Percentiles rank a stretch among this genome's conserved stretches.
Conservation (phyloP, 2,888 invertebrate genomes). For the Drosophila leonis region DNA sequence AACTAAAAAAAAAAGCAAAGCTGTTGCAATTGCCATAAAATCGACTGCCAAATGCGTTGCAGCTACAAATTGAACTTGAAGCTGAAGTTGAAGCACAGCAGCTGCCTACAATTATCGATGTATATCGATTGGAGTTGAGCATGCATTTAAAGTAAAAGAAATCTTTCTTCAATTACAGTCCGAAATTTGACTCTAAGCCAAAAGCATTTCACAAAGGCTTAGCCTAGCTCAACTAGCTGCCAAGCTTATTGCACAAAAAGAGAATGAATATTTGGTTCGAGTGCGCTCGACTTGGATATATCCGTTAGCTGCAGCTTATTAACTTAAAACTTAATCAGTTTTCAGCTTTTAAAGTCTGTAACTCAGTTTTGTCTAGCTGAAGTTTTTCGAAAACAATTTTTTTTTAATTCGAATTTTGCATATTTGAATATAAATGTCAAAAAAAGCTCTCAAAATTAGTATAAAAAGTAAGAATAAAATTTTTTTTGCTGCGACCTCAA, state of each 20-base stretch:
- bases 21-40: conserved; percentile 44
- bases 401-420: too few species aligned
- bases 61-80: conserved; percentile 10
- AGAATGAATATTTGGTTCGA: neutral
- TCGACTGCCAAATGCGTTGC: conserved; percentile 41
- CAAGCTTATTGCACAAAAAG: neutral
- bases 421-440: too few species aligned
- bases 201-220: neutral
- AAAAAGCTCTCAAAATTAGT: too few species aligned
- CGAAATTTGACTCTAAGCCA: neutral
- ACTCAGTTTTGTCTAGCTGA: too few species aligned
- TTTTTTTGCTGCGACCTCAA: too few species aligned
- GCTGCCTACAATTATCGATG: conserved; percentile 12
- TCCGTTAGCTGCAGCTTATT: neutral
- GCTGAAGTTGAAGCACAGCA: neutral
- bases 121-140: conserved; percentile 4
- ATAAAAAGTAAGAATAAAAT: too few species aligned
- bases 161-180: neutral
- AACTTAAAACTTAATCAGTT: neutral
- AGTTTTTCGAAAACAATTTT: too few species aligned
- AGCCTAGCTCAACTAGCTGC: neutral
- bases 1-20: neutral
- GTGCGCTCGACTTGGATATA: neutral
- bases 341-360: too few species aligned
- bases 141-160: neutral